Conservation (phyloP, 2,113 vertebrate species). For the Asarcornis scutulata region DNA sequence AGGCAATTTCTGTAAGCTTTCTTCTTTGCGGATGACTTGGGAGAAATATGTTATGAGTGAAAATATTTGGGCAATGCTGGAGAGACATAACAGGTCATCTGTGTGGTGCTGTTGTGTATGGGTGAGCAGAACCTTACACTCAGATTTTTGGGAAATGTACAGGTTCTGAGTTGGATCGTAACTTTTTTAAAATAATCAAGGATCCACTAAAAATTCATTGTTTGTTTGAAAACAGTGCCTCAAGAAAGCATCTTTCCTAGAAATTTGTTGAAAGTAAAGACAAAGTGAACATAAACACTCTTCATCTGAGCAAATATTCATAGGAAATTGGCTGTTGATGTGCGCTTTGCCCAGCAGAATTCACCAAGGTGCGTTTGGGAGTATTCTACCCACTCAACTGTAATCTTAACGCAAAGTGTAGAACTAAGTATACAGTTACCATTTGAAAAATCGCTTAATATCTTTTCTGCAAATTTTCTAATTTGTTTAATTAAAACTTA, state of each 20-base stretch:
- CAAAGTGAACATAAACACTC: neutral
- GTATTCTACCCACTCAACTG: slow-evolving; percentile 27
- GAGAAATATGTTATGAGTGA: accelerated
- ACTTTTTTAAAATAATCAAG: too few species aligned
- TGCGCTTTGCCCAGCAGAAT: neutral
- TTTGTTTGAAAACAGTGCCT: neutral
- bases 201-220: neutral
- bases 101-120: accelerated
- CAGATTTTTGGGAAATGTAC: neutral
- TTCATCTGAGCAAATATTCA: slow-evolving; percentile 16
- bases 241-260: neutral
- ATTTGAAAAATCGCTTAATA: slow-evolving; percentile 66
- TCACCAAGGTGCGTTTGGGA: neutral
- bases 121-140: neutral
- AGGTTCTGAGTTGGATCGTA: neutral
- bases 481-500: slow-evolving; percentile 74
- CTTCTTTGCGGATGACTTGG: neutral
- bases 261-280: neutral
- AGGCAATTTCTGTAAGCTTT: neutral
- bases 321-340: neutral
- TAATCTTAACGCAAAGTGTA: neutral
- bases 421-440: slow-evolving; percentile 47
- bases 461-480: slow-evolving; percentile 54
- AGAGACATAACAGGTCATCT: too few species aligned
- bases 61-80: neutral